phyloP scores from a whole-genome alignment of 1,140 invertebrate species.

The Trigoniulus corallinus region DNA sequence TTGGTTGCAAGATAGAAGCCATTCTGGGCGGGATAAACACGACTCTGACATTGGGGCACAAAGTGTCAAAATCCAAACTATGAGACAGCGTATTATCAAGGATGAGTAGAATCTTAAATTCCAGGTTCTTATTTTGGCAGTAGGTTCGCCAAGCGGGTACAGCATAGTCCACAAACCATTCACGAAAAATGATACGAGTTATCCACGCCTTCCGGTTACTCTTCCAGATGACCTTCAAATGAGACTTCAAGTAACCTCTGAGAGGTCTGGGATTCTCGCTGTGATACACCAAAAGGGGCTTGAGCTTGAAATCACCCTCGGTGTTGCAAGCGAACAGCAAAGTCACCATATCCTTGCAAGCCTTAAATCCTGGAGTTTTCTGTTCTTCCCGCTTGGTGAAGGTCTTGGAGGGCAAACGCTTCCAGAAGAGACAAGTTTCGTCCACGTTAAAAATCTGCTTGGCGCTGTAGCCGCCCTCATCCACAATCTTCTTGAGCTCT shows the following conservation, averaged over 20 bases:
- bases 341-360: no score
- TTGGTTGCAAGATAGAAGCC: background rate
- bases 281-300: constrained; percentile 5
- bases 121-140: constrained; percentile 9
- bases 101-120: constrained; percentile 10
- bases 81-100: constrained; percentile 10
- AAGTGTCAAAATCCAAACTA: background rate
- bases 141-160: constrained; percentile 8
- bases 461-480: constrained; percentile 6
- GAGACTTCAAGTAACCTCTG: background rate
- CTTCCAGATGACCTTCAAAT: constrained; percentile 6
- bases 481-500: constrained; percentile 4
- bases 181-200: constrained; percentile 11
- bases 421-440: constrained; percentile 11
- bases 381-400: constrained; percentile 9
- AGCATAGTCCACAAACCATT: constrained; percentile 11
- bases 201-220: constrained; percentile 7
- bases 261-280: constrained; percentile 7
- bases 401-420: constrained; percentile 7
- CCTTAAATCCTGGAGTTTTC: no score
- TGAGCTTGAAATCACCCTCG: constrained; percentile 8
- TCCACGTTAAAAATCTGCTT: constrained; percentile 8
- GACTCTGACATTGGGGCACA: background rate
- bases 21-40: background rate
- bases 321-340: constrained; percentile 6